Percentiles rank a stretch among this genome's conserved stretches.
phyloP scores from a whole-genome alignment of 2,113 vertebrate genomes.

The Trogon melanurus region DNA sequence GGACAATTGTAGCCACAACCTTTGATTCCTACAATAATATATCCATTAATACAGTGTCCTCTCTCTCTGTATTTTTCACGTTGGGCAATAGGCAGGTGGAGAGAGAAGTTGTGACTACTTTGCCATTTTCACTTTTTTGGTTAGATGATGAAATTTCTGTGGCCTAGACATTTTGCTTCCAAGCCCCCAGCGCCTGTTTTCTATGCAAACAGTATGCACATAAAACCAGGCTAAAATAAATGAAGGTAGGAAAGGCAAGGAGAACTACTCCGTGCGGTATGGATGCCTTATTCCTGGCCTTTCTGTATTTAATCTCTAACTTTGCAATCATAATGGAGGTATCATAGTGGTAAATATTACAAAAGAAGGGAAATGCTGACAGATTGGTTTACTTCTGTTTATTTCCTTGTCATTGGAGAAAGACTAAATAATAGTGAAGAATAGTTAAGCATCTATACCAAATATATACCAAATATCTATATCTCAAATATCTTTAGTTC shows the following conservation, averaged over 20 bases:
- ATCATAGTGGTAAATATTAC: not conserved
- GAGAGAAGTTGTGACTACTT: not conserved
- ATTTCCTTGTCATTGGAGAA: not conserved
- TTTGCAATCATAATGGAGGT: not conserved
- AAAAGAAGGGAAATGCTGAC: not conserved
- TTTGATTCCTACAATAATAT: not conserved
- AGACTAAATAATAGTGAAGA: not conserved
- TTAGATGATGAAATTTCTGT: not conserved
- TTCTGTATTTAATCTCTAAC: not conserved
- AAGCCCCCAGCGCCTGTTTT: not conserved
- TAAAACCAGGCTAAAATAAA: not conserved
- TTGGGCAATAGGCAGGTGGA: not conserved
- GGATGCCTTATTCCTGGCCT: not conserved
- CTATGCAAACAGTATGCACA: not conserved
- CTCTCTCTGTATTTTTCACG: not conserved
- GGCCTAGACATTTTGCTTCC: not conserved
- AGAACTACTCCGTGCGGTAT: not conserved
- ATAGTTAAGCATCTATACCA: not conserved
- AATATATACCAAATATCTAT: too few species aligned
- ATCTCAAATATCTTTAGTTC: not conserved
- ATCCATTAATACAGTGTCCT: not conserved
- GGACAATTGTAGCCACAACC: not conserved
- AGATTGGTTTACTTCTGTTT: not conserved
- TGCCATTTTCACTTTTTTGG: not conserved
- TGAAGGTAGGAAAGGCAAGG: not conserved